Conservation (phyloP, 2,888 invertebrate genomes). For the Sphaeridia pumilis region DNA sequence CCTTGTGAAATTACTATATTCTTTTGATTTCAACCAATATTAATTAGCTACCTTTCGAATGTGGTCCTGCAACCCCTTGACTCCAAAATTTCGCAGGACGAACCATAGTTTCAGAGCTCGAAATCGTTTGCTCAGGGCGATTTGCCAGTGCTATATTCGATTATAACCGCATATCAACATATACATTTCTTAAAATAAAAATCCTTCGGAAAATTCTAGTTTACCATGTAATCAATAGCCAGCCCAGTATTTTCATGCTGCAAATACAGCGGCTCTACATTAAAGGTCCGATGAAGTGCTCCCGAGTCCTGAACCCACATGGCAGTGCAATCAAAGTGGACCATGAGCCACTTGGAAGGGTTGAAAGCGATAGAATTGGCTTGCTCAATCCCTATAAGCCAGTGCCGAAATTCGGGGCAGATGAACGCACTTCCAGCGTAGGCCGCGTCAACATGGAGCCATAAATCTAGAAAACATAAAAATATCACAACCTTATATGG, state of each 20-base stretch:
- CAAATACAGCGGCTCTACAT: conserved; percentile 92
- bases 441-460: conserved; percentile 96
- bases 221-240: conserved; percentile 92
- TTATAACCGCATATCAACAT: no score
- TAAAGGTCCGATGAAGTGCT: conserved; percentile 88
- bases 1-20: no score
- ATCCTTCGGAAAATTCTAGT: conserved; percentile 39
- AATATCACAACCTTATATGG: no score
- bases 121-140: conserved; percentile 85
- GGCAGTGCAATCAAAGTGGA: conserved; percentile 97
- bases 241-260: conserved; percentile 95
- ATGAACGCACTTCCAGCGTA: conserved; percentile 92
- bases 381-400: conserved; percentile 79
- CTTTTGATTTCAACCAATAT: background rate
- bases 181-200: background rate
- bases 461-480: no score
- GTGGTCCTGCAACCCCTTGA: conserved; percentile 81
- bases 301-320: conserved; percentile 68
- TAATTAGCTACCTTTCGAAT: conserved; percentile 66
- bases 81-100: conserved; percentile 84
- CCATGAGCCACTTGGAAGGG: conserved; percentile 98
- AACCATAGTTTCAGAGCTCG: conserved; percentile 92
- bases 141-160: conserved; percentile 80
- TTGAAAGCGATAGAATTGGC: conserved; percentile 96
- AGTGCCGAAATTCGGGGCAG: conserved; percentile 86